Base-by-base conservation (phyloP, 2,113 vertebrate species). In the Scartelaos histophorus region DNA sequence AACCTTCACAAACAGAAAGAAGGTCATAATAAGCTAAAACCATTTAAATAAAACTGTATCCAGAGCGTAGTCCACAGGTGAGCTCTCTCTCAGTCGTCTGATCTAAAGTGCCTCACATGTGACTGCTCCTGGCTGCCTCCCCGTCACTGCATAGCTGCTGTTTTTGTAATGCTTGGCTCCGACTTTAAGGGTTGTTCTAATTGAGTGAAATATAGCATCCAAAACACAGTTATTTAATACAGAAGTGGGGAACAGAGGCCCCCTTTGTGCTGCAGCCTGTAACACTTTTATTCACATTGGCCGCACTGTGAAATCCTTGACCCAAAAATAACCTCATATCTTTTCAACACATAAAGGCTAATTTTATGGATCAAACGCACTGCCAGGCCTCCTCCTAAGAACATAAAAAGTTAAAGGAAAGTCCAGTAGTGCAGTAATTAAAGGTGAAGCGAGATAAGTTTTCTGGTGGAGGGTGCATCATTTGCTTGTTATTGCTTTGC, bases 101-200 rank as follows among this genome's bases (percentile, higher is more conserved):
- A 74, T 80, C 83, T 85, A 66, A 77, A 76, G 54, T 66, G 72
- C 81, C 64, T 49, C 71, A 71, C 80, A 62, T 60, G 66, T 78
- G 82, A 75, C 74, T 70, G 35, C 46, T 85, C 67, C 81, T 90
- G 82, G 85, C 79, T 83, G 74, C 22, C 57, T n/a, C 24, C 19
- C 16, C 17, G 58, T 38, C 25, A 73, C 82, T 74, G 84, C 84
- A 82, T 85, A 83, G 84, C 81, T 81, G 74, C 74, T 83, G 87
- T 82, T 88, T 82, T 85, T 88, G 87, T 81, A 89, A 88, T 84
- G 75, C 80, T 87, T 90, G 89, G 88, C 89, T 90, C 84, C 78
- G 62, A 85, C 76, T 89, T 88, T 74, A 74, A 86, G 85, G 81
- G 56, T 57, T 57, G 56, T 24, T 24, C 56, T 57, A 73, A 70